Percentiles rank a stretch among this genome's conserved stretches.
These are phyloP conservation scores for Lepetodrilus schrolli DNA, from an alignment of 2,888 invertebrate genomes.

Conservation along the genomic window DNA sequence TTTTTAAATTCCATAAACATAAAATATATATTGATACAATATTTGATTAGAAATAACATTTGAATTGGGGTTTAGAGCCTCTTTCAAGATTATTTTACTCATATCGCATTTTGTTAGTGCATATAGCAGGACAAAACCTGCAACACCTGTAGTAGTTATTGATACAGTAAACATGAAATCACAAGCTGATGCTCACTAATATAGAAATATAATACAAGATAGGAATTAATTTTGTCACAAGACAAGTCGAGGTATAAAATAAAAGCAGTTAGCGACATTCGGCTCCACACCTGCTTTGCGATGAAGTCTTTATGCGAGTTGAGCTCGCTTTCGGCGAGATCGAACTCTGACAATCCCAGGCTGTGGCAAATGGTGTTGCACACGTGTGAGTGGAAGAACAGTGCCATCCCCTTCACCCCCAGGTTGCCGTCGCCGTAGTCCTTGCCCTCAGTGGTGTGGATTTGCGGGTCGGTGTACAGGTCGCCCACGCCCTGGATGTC, in stretches of 20 bases:
- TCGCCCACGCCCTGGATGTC: constrained; percentile 80
- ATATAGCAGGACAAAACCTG: background rate
- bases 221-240: background rate
- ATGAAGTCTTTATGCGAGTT: constrained; percentile 49
- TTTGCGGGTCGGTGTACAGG: constrained; percentile 79
- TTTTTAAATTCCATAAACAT: no score
- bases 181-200: no score
- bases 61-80: no score
- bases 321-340: constrained; percentile 76
- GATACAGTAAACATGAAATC: no score
- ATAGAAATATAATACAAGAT: no score
- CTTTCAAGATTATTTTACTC: no score
- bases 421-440: constrained; percentile 79
- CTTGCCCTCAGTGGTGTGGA: constrained; percentile 77
- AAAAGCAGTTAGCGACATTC: no score
- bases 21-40: no score
- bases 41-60: no score
- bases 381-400: constrained; percentile 79
- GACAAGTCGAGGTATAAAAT: background rate
- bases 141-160: no score
- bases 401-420: constrained; percentile 79
- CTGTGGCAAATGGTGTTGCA: constrained; percentile 78
- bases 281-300: constrained; percentile 52
- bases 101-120: no score
- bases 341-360: constrained; percentile 77